These are phyloP conservation scores for Sebastes hubbsi DNA, from an alignment of 2,797 vertebrate genomes.

Conservation along the genomic window DNA sequence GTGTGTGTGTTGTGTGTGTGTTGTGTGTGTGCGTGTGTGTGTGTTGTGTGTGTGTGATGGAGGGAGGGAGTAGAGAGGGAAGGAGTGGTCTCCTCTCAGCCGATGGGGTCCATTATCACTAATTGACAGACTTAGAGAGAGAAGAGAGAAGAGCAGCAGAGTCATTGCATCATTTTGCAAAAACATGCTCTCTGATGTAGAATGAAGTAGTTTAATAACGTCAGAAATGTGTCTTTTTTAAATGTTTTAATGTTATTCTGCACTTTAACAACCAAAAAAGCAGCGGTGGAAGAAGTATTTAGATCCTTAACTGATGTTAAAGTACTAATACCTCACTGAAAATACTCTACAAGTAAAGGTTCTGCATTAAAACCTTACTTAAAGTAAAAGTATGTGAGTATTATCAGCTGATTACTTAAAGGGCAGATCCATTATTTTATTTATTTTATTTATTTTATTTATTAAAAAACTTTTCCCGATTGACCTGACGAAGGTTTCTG, in stretches of 20 bases:
- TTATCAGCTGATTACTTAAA: not conserved
- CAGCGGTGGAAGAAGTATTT: not conserved
- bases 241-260: not conserved
- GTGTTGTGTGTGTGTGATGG: conserved; percentile 27
- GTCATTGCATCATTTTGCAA: conserved; percentile 34
- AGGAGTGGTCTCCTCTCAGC: conserved; percentile 58
- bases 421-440: too few relatives aligned
- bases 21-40: not conserved
- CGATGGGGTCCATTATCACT: conserved; percentile 62
- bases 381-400: not conserved
- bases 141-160: not conserved
- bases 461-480: too few relatives aligned
- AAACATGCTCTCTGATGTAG: not conserved
- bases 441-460: too few relatives aligned
- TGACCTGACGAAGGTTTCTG: too few relatives aligned
- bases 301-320: not conserved
- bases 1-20: not conserved
- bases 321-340: not conserved
- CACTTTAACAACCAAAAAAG: not conserved
- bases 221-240: not conserved
- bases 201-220: not conserved
- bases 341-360: not conserved
- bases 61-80: conserved; percentile 47
- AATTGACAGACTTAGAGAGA: conserved; percentile 56
- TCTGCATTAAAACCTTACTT: not conserved